Evolutionary conservation across 2,888 invertebrate species (phyloP), one percentile per base, ranked within the genome.

Genomic region (Platycheirus albimanus): DNA sequence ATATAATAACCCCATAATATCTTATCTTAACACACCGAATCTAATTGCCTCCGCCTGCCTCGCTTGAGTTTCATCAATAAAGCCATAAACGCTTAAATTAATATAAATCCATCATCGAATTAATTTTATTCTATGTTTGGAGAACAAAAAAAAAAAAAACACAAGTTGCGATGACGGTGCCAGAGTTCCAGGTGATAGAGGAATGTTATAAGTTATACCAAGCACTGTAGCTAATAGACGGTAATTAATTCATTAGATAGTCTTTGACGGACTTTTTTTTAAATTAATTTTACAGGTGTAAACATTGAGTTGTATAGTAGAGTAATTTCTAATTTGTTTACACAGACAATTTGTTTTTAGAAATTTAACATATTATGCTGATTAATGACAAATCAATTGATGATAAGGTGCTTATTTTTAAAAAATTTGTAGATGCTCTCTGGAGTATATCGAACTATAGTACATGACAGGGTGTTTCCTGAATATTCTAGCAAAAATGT

Each of bases 171-270:
- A 28, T 49, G 38, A 13, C 17, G 49, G 15, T 20, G 20, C 13
- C 20, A 45, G 45, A 2, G n/a, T n/a, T n/a, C 6, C 33, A 43
- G 33, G 19, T 49, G 61, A 61, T 41, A 45, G n/a, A n/a, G 61
- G 17, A 19, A 45, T 58, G 45, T 24, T 11, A 15, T n/a, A 24
- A 33, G 19, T 51, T 33, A 52, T 61, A 51, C 67, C 49, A n/a
- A 52, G 45, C 33, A 30, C 15, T 63, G 15, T n/a, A 52, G 33
- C 61, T 43, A 74, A 52, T 47, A 52, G 78, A 28, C 30, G 74
- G 61, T 61, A 67, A 67, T 74, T 72, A 72, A 79, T 79, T 67
- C 71, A 61, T 61, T 61, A 52, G 19, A 36, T 2, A 47, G 20
- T 71, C 47, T 41, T 54, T 38, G 56, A 20, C 5, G 36, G 3